Evolutionary conservation across 2,797 vertebrate genomes (phyloP).

Genomic region (Bufotes viridis): DNA sequence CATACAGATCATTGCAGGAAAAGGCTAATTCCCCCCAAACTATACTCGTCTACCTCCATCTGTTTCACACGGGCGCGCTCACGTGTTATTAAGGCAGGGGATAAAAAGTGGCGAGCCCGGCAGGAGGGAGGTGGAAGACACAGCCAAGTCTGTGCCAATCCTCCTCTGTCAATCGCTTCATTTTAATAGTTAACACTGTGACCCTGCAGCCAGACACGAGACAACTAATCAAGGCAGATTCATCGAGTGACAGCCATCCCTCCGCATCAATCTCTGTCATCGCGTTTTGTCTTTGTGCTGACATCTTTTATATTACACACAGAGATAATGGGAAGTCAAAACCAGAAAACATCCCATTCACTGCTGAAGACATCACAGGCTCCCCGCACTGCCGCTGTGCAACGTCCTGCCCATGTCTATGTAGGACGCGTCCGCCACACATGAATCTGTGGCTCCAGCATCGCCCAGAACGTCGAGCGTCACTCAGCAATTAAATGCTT

Average conservation of each 20-base stretch:
- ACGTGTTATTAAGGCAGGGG: neutral
- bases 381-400: too few species aligned
- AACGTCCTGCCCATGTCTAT: too few species aligned
- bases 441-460: too few species aligned
- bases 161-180: neutral
- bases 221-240: neutral
- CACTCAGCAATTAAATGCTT: too few species aligned
- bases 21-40: constrained; percentile 45
- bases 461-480: too few species aligned
- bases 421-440: too few species aligned
- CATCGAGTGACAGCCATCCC: neutral
- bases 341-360: neutral
- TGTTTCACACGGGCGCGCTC: neutral
- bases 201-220: neutral
- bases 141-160: neutral
- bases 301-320: neutral
- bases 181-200: neutral
- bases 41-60: constrained; percentile 48
- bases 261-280: neutral
- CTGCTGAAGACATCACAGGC: neutral
- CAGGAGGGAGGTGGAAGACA: neutral
- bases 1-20: constrained; percentile 14
- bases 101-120: neutral
- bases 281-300: neutral
- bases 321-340: neutral